Evolutionary conservation across 2,797 vertebrate genomes (phyloP).

Genomic region (Sebastes cheni): DNA sequence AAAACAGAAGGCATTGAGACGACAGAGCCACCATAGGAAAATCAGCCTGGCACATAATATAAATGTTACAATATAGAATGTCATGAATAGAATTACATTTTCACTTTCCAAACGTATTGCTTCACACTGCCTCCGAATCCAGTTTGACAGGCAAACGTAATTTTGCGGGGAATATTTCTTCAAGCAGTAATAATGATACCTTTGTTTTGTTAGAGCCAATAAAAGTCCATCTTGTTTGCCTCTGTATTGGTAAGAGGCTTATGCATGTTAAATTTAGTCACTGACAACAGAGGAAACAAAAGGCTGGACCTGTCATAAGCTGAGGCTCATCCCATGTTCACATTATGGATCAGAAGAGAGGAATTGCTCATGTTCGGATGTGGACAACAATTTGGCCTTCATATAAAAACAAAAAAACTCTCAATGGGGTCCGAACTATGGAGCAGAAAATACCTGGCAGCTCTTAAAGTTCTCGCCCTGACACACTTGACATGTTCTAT

Average conservation of each 20-base stretch:
- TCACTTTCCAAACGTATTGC: slow-evolving; percentile 63
- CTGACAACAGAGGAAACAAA: slow-evolving; percentile 53
- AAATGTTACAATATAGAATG: slow-evolving; percentile 67
- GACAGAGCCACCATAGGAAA: slow-evolving; percentile 58
- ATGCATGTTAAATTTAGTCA: slow-evolving; percentile 63
- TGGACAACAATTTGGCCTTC: neutral
- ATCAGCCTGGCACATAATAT: slow-evolving; percentile 59
- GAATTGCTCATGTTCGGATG: slow-evolving; percentile 11
- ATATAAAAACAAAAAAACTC: slow-evolving; percentile 18
- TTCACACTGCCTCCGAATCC: slow-evolving; percentile 59
- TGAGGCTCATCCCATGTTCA: slow-evolving; percentile 50
- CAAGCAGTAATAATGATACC: slow-evolving; percentile 64
- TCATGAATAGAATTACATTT: slow-evolving; percentile 80
- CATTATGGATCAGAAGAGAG: slow-evolving; percentile 16
- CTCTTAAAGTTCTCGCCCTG: neutral
- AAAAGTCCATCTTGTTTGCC: slow-evolving; percentile 57
- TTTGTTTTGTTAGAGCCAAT: slow-evolving; percentile 61
- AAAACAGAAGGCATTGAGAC: slow-evolving; percentile 60
- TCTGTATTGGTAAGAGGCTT: slow-evolving; percentile 68
- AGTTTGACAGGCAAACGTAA: slow-evolving; percentile 65
- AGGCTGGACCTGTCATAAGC: slow-evolving; percentile 54
- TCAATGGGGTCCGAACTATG: neutral
- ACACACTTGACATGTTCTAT: slow-evolving; percentile 22
- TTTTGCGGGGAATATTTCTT: slow-evolving; percentile 56
- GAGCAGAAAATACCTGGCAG: neutral